Conservation (phyloP, 2,888 invertebrate genomes). For the Lasioglossum malachurum region DNA sequence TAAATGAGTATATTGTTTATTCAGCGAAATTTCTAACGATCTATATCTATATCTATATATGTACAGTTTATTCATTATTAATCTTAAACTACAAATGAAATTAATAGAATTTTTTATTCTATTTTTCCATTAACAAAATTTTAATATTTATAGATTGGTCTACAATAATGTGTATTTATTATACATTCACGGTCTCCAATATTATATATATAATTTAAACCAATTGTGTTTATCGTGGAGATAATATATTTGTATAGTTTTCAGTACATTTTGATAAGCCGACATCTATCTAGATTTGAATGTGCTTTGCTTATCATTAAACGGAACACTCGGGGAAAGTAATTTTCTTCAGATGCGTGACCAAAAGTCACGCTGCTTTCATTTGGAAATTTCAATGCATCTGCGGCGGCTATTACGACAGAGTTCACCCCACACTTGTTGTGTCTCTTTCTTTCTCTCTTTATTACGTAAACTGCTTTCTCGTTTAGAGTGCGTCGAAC, state of each 20-base stretch:
- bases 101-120: neutral
- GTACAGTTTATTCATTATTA: neutral
- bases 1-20: too few species aligned
- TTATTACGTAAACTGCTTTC: slow-evolving; percentile 80
- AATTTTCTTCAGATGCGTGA: slow-evolving; percentile 1
- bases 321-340: neutral
- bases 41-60: too few species aligned
- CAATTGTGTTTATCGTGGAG: neutral
- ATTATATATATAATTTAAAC: neutral
- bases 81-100: neutral
- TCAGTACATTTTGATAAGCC: neutral
- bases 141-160: neutral
- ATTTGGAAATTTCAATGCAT: slow-evolving; percentile 56
- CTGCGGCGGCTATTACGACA: slow-evolving; percentile 58
- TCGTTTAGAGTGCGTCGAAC: slow-evolving; percentile 69
- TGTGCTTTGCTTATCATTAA: neutral
- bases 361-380: slow-evolving; percentile 25
- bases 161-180: neutral
- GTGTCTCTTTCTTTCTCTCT: slow-evolving; percentile 54
- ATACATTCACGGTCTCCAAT: neutral
- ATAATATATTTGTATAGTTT: neutral
- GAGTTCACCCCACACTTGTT: slow-evolving; percentile 69
- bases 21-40: too few species aligned
- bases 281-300: neutral
- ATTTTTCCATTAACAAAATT: neutral